These are phyloP conservation scores for Centropus unirufus DNA, from an alignment of 2,113 vertebrate species.

Conservation along the genomic window DNA sequence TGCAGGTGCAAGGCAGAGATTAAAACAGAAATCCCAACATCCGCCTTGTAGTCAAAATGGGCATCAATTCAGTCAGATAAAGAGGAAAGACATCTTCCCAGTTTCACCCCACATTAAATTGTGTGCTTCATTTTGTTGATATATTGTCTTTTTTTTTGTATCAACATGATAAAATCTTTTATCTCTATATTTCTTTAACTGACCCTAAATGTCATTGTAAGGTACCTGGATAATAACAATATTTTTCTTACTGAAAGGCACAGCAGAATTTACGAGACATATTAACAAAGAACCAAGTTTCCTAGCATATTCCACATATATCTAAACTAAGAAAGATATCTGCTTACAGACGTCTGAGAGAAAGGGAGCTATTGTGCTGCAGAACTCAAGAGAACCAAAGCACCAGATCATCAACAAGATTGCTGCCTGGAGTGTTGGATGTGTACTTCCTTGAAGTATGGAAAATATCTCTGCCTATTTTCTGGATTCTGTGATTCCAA, in stretches of 20 bases:
- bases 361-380: not conserved
- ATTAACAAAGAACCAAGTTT: not conserved
- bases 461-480: not conserved
- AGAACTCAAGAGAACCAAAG: not conserved
- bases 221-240: not conserved
- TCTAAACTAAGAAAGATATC: not conserved
- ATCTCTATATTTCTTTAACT: not conserved
- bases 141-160: not conserved
- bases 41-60: not conserved
- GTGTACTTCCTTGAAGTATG: not conserved
- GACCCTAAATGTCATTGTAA: not conserved
- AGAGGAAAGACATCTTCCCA: not conserved
- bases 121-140: not conserved
- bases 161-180: not conserved
- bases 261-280: not conserved
- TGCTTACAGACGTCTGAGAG: not conserved
- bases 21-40: not conserved
- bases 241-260: not conserved
- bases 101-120: not conserved
- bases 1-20: not conserved
- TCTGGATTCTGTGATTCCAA: not conserved
- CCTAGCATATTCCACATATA: not conserved
- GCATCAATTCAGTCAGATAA: not conserved
- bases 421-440: not conserved
- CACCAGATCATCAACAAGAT: accelerated